Percentiles rank a stretch among this genome's conserved stretches.
Evolutionary conservation across 2,113 vertebrate genomes (phyloP).

Genomic region (Alethe diademata): DNA sequence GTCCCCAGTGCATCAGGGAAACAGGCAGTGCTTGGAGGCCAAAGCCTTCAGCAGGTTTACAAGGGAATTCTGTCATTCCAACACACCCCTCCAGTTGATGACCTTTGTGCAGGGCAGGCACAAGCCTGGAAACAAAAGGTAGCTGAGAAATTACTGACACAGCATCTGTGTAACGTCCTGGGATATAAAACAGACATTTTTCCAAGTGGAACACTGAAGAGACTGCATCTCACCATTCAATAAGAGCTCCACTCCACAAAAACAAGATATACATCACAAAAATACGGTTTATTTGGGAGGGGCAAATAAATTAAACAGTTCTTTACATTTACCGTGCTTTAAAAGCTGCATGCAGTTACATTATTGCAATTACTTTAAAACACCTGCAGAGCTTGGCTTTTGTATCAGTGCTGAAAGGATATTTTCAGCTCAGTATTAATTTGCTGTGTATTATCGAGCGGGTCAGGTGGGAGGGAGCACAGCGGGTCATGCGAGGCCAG

Average conservation of each 20-base stretch:
- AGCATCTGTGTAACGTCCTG: fast-evolving
- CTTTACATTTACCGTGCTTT: background rate
- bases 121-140: background rate
- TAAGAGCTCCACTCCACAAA: background rate
- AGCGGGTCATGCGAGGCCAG: fast-evolving
- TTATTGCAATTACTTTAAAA: fast-evolving
- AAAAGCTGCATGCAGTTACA: background rate
- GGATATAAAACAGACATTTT: fast-evolving
- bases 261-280: background rate
- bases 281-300: background rate
- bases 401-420: fast-evolving
- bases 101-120: background rate
- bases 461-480: background rate
- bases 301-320: background rate
- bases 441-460: fast-evolving
- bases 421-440: fast-evolving
- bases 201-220: fast-evolving
- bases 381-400: background rate
- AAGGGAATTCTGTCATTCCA: background rate
- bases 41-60: background rate
- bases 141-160: background rate
- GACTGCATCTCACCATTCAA: fast-evolving
- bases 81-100: background rate
- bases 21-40: background rate
- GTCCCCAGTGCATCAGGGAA: background rate